Conservation (phyloP, 2,797 vertebrate species). For the Malurus splendens region DNA sequence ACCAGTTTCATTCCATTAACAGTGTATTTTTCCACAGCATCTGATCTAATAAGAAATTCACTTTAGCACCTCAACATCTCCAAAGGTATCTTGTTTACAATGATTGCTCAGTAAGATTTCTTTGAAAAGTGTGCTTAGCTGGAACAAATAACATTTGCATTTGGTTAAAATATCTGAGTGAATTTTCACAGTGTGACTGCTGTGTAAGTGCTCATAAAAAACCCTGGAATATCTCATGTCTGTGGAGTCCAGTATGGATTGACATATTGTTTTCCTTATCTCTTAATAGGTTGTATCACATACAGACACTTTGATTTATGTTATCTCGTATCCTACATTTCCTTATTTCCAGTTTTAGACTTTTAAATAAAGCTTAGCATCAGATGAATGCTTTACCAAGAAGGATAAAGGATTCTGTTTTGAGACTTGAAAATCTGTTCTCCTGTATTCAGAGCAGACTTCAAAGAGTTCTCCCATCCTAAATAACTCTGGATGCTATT, state of each 20-base stretch:
- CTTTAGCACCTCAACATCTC: neutral
- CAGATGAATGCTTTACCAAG: neutral
- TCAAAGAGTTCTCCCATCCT: neutral
- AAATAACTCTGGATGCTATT: neutral
- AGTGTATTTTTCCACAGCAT: neutral
- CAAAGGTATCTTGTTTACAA: neutral
- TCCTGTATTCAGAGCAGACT: neutral
- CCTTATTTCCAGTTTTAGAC: neutral
- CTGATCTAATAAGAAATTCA: neutral
- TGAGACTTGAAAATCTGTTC: neutral
- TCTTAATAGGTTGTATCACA: neutral
- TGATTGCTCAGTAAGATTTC: neutral
- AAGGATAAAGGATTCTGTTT: neutral
- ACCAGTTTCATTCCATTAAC: neutral
- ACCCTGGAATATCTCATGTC: accelerated
- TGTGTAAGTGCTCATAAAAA: neutral
- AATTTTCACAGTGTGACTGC: neutral
- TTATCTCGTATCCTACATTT: neutral
- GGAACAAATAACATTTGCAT: neutral
- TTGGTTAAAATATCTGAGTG: neutral
- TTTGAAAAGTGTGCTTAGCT: neutral
- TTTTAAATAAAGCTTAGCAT: neutral
- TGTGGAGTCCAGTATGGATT: neutral
- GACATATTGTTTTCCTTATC: neutral
- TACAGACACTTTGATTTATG: neutral